Evolutionary conservation across 2,797 vertebrate genomes (phyloP).

Genomic region (Tolypeutes matacus): DNA sequence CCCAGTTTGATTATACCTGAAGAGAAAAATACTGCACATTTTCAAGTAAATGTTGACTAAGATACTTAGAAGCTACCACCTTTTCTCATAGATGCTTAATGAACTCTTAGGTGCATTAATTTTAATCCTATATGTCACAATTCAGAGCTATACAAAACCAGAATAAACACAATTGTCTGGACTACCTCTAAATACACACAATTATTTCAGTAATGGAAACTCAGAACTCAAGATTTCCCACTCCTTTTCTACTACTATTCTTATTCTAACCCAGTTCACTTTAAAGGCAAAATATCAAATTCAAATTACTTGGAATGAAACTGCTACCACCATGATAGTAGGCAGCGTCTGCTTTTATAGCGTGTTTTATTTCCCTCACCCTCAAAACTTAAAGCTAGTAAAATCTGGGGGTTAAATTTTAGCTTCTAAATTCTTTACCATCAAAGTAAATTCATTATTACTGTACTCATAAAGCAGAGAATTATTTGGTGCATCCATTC

Average conservation of each 20-base stretch:
- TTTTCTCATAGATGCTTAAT: slow-evolving; percentile 39
- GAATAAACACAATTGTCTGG: neutral
- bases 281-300: slow-evolving; percentile 48
- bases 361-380: slow-evolving; percentile 4
- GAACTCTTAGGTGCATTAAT: neutral
- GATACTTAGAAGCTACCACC: neutral
- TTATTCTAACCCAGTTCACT: slow-evolving; percentile 18
- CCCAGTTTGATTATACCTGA: slow-evolving; percentile 4
- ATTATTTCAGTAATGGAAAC: neutral
- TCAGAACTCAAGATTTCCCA: neutral
- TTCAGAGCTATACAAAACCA: neutral
- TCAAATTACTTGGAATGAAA: slow-evolving; percentile 25
- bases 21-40: neutral
- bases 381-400: neutral
- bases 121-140: neutral
- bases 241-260: slow-evolving; percentile 14
- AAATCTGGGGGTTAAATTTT: slow-evolving; percentile 38
- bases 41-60: slow-evolving; percentile 14
- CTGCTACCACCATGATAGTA: neutral
- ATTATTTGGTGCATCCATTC: slow-evolving; percentile 15
- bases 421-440: slow-evolving; percentile 50
- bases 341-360: neutral
- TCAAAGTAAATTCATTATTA: too few relatives aligned
- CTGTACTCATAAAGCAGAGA: neutral
- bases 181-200: slow-evolving; percentile 29